These are phyloP conservation scores for Platyrinchus mystaceus DNA, from an alignment of 2,797 vertebrate genomes.

Conservation along the genomic window DNA sequence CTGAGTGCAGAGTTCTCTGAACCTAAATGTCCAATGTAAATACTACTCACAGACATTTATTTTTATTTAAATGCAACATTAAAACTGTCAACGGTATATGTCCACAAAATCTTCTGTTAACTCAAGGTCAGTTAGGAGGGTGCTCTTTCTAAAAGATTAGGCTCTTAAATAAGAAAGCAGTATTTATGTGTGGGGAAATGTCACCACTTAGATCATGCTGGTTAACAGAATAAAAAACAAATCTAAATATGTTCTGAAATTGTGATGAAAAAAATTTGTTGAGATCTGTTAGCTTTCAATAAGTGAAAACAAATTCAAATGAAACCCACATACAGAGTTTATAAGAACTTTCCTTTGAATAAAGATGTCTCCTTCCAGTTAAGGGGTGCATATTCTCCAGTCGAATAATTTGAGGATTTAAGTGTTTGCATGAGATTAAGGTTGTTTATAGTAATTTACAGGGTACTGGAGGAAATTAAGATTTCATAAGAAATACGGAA, in stretches of 20 bases:
- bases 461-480: neutral
- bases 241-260: neutral
- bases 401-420: neutral
- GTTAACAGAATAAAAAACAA: neutral
- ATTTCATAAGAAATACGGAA: neutral
- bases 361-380: neutral
- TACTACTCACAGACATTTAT: neutral
- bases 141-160: neutral
- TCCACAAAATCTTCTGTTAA: neutral
- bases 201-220: neutral
- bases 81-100: neutral
- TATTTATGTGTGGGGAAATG: neutral
- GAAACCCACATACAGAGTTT: neutral
- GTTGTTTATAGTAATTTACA: neutral
- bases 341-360: neutral
- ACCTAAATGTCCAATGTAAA: neutral
- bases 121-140: neutral
- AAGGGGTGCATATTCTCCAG: neutral
- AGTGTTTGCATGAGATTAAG: neutral
- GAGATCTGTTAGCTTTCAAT: neutral
- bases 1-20: neutral
- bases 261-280: neutral
- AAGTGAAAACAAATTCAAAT: neutral
- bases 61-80: neutral
- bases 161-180: neutral